Conservation (phyloP, 2,797 vertebrate species). For the Sphenodon punctatus region DNA sequence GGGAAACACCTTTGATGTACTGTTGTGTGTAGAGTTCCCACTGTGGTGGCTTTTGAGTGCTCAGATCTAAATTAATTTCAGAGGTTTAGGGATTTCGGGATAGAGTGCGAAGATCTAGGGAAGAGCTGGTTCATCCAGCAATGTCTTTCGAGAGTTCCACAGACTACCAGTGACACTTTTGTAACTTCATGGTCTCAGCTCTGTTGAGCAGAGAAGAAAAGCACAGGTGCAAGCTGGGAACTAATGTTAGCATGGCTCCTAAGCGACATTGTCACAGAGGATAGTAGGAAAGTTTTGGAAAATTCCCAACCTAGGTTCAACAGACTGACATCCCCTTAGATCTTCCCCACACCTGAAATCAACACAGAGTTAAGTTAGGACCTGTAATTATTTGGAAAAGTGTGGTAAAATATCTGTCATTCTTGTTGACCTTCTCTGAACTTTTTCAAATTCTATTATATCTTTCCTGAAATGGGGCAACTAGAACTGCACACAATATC, state of each 20-base stretch:
- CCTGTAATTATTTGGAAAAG: no score
- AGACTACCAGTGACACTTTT: not conserved
- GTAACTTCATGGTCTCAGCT: not conserved
- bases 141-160: not conserved
- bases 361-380: no score
- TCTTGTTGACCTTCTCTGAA: no score
- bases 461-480: no score
- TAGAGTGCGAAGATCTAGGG: not conserved
- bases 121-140: not conserved
- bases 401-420: no score
- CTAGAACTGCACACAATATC: no score
- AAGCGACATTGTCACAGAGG: not conserved
- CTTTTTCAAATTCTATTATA: no score
- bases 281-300: no score
- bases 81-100: not conserved
- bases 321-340: no score
- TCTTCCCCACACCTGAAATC: no score
- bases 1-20: no score
- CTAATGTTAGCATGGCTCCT: not conserved
- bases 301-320: no score
- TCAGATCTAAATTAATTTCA: not conserved
- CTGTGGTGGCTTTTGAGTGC: not conserved
- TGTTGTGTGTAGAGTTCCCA: not conserved
- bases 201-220: not conserved
- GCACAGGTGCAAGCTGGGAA: not conserved